Evolutionary conservation across 2,797 vertebrate genomes (phyloP).

Genomic region (Alectoris magna): DNA sequence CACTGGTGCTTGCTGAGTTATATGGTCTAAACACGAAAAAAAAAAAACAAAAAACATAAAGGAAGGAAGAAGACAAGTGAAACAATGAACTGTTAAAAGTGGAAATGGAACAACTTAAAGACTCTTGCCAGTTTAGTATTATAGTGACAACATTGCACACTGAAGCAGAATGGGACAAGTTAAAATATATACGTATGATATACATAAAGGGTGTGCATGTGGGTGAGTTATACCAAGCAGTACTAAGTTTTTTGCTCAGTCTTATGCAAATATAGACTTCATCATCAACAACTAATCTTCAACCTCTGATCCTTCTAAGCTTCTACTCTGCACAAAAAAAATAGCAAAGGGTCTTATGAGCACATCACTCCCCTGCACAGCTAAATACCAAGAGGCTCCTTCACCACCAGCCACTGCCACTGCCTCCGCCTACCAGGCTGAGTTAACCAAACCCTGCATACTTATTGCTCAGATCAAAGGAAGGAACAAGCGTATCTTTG

Average conservation of each 20-base stretch:
- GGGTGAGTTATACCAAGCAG: conserved; percentile 3
- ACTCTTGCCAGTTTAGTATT: conserved; percentile 80
- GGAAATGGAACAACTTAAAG: conserved; percentile 78
- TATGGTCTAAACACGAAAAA: conserved; percentile 69
- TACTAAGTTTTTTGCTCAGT: not conserved
- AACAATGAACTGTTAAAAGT: conserved; percentile 80
- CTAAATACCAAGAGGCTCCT: not conserved
- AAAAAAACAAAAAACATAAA: conserved; percentile 44
- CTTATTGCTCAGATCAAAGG: conserved; percentile 3
- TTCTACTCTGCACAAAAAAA: not conserved
- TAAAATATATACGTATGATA: not conserved
- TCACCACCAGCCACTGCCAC: not conserved
- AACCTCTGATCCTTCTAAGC: not conserved
- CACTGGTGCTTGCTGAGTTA: conserved; percentile 69
- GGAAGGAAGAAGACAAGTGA: conserved; percentile 72
- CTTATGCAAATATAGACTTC: not conserved
- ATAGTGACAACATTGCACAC: conserved; percentile 60
- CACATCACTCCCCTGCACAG: not conserved
- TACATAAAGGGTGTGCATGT: not conserved
- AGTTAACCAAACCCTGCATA: conserved; percentile 14
- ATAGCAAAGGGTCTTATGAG: not conserved
- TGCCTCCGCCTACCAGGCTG: not conserved
- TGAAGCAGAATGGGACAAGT: conserved; percentile 69
- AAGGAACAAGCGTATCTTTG: not conserved
- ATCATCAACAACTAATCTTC: not conserved